Evolutionary conservation across 2,797 vertebrate species (phyloP), one percentile per base, ranked within the genome.

Genomic region (Neostethus bicornis): DNA sequence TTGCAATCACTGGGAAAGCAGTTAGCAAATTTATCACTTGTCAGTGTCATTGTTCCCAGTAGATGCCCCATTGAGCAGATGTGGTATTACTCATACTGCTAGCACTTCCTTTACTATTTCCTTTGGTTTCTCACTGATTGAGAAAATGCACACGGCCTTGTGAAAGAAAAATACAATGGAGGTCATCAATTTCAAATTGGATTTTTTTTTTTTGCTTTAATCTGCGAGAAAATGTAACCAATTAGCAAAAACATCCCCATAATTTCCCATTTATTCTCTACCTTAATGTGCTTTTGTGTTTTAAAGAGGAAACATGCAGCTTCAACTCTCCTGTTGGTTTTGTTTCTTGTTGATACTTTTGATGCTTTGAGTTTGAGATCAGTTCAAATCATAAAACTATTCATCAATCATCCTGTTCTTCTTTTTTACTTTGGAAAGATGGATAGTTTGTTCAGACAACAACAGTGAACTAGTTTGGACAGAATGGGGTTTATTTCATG

Each of bases 101-200:
- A 69, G 64, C 66, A 78, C 84, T 90, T 89, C 89, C 89, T 82
- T 61, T 54, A 67, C 73, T 29, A 66, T 81, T 89, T 89, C 87
- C 85, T 88, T 62, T 34, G 21, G 45, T 71, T 81, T 80, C 51
- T 70, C 45, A 52, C 50, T 47, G 57, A 51, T 70, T 58, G 46
- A 50, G 45, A 51, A 41, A 51, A 34, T 10, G 41, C 57, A 45
- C 51, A 51, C 0, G 12, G 19, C 28, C 51, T 17, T n/a, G 5
- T 6, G 37, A 57, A 47, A 45, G 59, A 51, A 75, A 61, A 66
- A 70, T 46, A 14, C 45, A 81, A 55, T 35, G 72, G 63, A 58
- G 85, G 67, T 80, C 20, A 51, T 55, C 60, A 60, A 77, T 68
- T 69, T 74, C 72, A 73, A 66, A 32, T 17, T 46, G 57, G 50